Base-by-base conservation (phyloP, 2,113 vertebrate species). In the Larimichthys polyactis region DNA sequence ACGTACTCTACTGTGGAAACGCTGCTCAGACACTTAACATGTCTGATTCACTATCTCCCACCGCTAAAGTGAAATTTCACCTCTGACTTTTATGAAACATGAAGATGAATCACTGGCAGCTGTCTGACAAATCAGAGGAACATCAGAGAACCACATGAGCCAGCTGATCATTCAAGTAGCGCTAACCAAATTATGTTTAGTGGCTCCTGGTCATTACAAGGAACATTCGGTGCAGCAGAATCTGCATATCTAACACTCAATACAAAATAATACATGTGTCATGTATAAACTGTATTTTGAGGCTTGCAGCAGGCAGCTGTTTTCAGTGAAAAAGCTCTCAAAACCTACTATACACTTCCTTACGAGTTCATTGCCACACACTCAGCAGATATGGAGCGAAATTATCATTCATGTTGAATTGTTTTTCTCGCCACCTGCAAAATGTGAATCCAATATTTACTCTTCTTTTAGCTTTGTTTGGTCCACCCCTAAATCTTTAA, bases 91-190 rank as follows among this genome's bases (percentile, higher is more conserved):
- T 4, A 32, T 78, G 51, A 83, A 81, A 57, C 51, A 20, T 5
- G 17, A 16, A 0, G 20, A 68, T 68, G 71, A 88, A 79, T 72
- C 71, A 68, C 9, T 52, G 55, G 75, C 77, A 78, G 76, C 36
- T 80, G 77, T 79, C 32, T 5, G 48, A n/a, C 77, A 79, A 89
- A 69, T 89, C 76, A 70, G 49, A 83, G 32, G 68, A 75, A 84
- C 22, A 17, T 57, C 59, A 36, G 55, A 68, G 22, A 11, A 55
- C 20, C 7, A 3, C 0, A 4, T 87, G 74, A 87, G 49, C 79
- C 82, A 77, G 48, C 66, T 27, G 43, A 71, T 77, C 78, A 86
- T 87, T 81, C 68, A 82, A 73, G 70, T 52, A 27, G 49, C 48
- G 58, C 68, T 40, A 55, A 71, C 48, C 67, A 46, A 78, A 76